A percentile compares a stretch with the other conserved stretches of the same genome.
Conservation (phyloP, 2,113 vertebrate species). For the Corvus hawaiiensis region DNA sequence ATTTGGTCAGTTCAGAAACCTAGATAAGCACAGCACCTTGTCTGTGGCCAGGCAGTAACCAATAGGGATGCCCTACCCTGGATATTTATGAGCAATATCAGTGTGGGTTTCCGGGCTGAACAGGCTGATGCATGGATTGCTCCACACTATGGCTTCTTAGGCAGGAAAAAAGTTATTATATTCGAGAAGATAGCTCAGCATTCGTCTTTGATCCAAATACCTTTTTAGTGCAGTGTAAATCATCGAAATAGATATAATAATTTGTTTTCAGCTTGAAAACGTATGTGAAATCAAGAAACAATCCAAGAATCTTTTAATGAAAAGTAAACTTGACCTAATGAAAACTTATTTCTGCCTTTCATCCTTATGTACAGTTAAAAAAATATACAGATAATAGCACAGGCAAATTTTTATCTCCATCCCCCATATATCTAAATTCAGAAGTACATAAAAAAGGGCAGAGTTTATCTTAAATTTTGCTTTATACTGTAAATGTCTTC, state of each 20-base stretch:
- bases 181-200: not conserved
- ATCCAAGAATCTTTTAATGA: constrained; percentile 51
- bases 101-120: not conserved
- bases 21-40: not conserved
- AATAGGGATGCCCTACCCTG: not conserved
- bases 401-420: not conserved
- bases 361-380: constrained; percentile 24
- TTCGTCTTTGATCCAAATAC: constrained; percentile 15
- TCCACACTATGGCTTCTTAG: not conserved
- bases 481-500: not conserved
- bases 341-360: constrained; percentile 63
- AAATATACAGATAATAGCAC: constrained; percentile 2
- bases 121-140: not conserved
- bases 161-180: not conserved
- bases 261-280: constrained; percentile 53
- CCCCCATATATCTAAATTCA: not conserved
- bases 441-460: not conserved
- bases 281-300: constrained; percentile 48
- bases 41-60: not conserved
- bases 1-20: not conserved
- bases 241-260: constrained; percentile 29
- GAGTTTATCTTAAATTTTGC: not conserved
- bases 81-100: not conserved
- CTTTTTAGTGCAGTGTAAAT: constrained; percentile 38
- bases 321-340: constrained; percentile 50